Evolutionary conservation across 2,113 vertebrate genomes (phyloP).

Genomic region (Neotoma lepida): DNA sequence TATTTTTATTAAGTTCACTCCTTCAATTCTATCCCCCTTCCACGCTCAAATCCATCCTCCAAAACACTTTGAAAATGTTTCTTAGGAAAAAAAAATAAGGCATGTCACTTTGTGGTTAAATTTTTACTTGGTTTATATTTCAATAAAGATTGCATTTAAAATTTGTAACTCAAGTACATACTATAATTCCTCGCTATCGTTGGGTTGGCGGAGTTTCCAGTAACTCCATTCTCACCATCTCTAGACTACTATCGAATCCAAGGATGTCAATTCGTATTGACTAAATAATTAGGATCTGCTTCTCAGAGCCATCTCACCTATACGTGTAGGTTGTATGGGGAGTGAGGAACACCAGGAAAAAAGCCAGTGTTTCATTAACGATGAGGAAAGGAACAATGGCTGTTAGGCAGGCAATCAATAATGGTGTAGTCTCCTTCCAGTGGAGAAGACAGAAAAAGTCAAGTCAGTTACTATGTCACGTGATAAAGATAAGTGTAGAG

Average conservation of each 20-base stretch:
- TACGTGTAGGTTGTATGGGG: neutral
- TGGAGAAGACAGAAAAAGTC: conserved; percentile 2
- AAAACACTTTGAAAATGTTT: conserved; percentile 37
- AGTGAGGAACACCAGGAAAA: neutral
- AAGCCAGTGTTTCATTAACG: neutral
- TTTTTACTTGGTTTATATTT: neutral
- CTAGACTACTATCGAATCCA: neutral
- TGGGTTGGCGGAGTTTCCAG: neutral
- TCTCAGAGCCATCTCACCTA: neutral
- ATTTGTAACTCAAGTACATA: neutral
- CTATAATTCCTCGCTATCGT: neutral
- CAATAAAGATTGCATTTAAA: neutral
- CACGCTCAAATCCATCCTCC: neutral
- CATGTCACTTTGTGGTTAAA: conserved; percentile 30
- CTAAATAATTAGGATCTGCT: neutral
- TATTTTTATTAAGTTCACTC: conserved; percentile 18
- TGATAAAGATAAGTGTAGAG: neutral
- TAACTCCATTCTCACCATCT: neutral
- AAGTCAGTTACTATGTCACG: neutral
- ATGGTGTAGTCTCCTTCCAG: neutral
- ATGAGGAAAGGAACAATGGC: neutral
- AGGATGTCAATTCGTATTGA: neutral
- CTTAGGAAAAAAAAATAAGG: neutral
- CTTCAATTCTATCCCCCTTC: neutral
- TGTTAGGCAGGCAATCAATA: neutral